Evolutionary conservation across 2,888 invertebrate species (phyloP), one percentile per base, ranked within the genome.

Genomic region (Catocala nupta): DNA sequence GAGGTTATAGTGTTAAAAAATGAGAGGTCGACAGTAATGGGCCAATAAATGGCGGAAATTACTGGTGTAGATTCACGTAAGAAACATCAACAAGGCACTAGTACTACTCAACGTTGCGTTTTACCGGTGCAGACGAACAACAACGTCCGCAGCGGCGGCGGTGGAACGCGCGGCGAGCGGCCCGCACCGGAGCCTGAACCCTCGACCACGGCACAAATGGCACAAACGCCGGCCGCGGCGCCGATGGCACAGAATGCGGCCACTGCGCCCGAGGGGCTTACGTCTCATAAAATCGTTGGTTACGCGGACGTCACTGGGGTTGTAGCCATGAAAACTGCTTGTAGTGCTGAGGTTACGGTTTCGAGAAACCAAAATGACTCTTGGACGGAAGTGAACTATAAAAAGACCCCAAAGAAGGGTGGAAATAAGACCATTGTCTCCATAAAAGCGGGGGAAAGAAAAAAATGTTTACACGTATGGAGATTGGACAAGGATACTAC

Each of bases 371-470:
- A 13, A 5, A 34, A 13, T 50, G 50, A 50, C 13, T 4, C 50
- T 33, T 50, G 50, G 50, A 50, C 16, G 9, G 50, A 50, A 50
- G 50, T 50, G 6, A 50, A 34, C 50, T 10, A 11, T 33, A 33
- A 16, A 16, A 16, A 16, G 16, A 16, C 16, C 16, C 16, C 16
- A 16, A 52, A 52, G 16, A 52, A 52, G 42, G 52, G 42, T 13
- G 52, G 52, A n/a, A 52, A 11, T 42, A 42, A 9, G 10, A 8
- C 42, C 5, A n/a, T 42, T 9, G 42, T 4, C 10, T 8, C 16
- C 3, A 12, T 52, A 12, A 42, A 52, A 34, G 52, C 39, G 36
- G 39, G 9, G 9, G 52, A 52, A 11, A 12, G 52, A 12, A 39
- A 16, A 16, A 52, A 52, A 36, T 52, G 5, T 16, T n/a, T 42